phyloP scores from a whole-genome alignment of 2,888 invertebrate genomes.

The Pseudococcus jackbeardsleyi region DNA sequence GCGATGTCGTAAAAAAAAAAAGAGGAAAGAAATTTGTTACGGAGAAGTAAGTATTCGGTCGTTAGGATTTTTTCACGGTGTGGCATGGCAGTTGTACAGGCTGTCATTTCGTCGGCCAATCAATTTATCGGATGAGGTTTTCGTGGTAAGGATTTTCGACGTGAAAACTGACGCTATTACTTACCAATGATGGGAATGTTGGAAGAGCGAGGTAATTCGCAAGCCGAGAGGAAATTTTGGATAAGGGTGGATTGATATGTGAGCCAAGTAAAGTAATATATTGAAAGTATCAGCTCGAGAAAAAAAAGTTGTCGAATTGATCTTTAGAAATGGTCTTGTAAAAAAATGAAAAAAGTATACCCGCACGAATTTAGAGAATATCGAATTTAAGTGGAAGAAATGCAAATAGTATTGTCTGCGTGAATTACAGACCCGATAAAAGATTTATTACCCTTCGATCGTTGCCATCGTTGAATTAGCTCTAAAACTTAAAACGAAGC shows the following conservation, averaged over 20 bases:
- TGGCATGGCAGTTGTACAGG: neutral
- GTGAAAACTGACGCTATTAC: constrained; percentile 5
- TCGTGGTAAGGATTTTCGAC: neutral
- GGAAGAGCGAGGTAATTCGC: neutral
- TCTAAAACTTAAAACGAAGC: neutral
- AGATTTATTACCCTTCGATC: neutral
- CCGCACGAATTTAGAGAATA: neutral
- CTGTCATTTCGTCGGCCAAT: constrained; percentile 39
- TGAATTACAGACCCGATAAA: neutral
- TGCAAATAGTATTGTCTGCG: neutral
- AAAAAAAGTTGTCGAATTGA: neutral
- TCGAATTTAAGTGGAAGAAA: neutral
- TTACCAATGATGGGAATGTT: constrained; percentile 1
- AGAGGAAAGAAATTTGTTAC: constrained; percentile 31
- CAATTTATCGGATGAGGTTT: constrained; percentile 34
- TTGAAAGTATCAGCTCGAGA: neutral
- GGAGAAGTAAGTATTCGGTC: constrained; percentile 14
- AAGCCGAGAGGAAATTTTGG: neutral
- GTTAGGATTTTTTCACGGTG: neutral
- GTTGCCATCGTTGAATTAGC: neutral
- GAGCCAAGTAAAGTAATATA: neutral
- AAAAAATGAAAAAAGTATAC: neutral
- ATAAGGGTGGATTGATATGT: neutral
- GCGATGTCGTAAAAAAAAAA: constrained; percentile 37
- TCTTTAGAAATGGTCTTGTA: neutral